Evolutionary conservation across 2,113 vertebrate species (phyloP), one percentile per base, ranked within the genome.

Genomic region (Proteles cristata): DNA sequence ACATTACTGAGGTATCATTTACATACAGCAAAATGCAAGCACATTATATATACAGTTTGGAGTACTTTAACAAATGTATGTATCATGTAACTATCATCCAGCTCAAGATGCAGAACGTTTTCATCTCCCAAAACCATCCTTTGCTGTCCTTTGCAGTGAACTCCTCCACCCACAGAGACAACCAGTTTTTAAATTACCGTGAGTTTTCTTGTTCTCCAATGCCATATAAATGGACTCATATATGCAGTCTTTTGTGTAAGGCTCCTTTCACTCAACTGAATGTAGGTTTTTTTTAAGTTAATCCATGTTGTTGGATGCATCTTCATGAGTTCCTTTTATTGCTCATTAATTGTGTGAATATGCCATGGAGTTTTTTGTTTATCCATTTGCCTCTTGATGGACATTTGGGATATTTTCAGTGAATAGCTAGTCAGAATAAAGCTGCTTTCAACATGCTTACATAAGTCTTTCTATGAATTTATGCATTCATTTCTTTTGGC

Each of bases 321-420:
- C 35, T 58, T 90, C 79, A 82, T 82, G 33, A 68, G 43, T 93
- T 96, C 23, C 66, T 94, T 94, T 82, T 92, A 84, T 81, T 77
- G 48, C 31, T 81, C 10, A 65, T 84, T 76, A 26, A 88, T 88
- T 66, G 5, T 83, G 69, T 90, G 39, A 82, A 48, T 77, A 87
- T 93, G 69, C 28, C 43, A 48, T 33, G 26, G 76, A 79, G 11
- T 39, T 83, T 82, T 90, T 77, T 76, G 19, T 35, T 48, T 66
- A 28, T 74, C 77, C 21, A 87, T 88, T 91, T 95, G 90, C 61
- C n/a, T 69, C 7, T 88, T 93, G 63, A 83, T 73, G 9, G 66
- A 83, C 81, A 93, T 94, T 68, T 92, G 61, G 25, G 7, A 76
- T 88, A 73, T 84, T 91, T 95, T 93, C 83, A 88, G 23, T 83